phyloP scores from a whole-genome alignment of 1,140 invertebrate species.

The Atopsyche davidsoni region DNA sequence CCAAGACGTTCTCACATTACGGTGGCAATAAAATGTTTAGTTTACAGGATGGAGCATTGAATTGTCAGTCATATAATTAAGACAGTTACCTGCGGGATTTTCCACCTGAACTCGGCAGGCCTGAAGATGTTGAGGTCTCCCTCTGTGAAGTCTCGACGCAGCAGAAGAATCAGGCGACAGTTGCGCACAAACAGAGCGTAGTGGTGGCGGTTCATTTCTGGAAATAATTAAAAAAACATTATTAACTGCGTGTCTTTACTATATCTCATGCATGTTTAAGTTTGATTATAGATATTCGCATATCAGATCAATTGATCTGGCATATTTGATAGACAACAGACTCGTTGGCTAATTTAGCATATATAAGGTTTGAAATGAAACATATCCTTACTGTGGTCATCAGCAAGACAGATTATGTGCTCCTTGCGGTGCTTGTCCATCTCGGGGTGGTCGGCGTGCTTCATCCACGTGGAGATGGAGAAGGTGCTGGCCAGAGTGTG shows the following conservation, averaged over 20 bases:
- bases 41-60: no score
- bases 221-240: constrained; percentile 33
- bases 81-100: constrained; percentile 75
- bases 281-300: no score
- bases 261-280: no score
- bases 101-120: constrained; percentile 97
- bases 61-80: no score
- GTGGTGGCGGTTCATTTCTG: constrained; percentile 97
- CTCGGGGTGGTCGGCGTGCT: constrained; percentile 63
- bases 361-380: no score
- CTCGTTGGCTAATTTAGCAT: no score
- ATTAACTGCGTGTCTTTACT: no score
- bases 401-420: constrained; percentile 91
- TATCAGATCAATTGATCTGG: no score
- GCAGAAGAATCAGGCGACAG: constrained; percentile 87
- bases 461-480: constrained; percentile 89
- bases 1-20: no score
- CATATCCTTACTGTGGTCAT: constrained; percentile 82
- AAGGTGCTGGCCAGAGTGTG: constrained; percentile 75
- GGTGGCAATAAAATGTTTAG: no score
- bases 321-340: no score
- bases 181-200: constrained; percentile 95
- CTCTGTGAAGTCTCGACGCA: constrained; percentile 87
- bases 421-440: constrained; percentile 88
- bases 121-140: constrained; percentile 92